Evolutionary conservation across 2,113 vertebrate species (phyloP), one percentile per base, ranked within the genome.

Genomic region (Ptychochromis oligacanthus): DNA sequence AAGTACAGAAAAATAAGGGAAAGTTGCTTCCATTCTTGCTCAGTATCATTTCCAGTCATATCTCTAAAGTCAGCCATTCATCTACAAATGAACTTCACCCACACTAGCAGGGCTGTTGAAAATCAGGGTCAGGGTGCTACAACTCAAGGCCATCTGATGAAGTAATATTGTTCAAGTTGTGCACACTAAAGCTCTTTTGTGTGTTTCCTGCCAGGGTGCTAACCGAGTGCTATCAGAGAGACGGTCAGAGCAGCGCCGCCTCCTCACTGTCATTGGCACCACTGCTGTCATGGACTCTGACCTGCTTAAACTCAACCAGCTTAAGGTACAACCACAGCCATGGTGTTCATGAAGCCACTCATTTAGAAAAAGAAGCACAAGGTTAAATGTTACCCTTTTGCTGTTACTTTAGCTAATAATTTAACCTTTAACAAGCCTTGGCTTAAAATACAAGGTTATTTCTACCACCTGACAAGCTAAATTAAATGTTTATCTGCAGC

Each of bases 281-380:
- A 95, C 95, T 0, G 97, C 97, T 0, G 93, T 97, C 57, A 91
- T 97, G 93, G 97, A 98, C 87, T 98, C 97, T 2, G 97, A 98
- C 77, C 94, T 98, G 60, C 96, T 98, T 5, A 98, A 98, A 90
- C 95, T 98, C 75, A 98, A 98, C 92, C 97, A 98, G 93, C 96
- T 98, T 40, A 98, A 98, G 97, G 97, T 98, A 90, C 31, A 13
- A 1, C 6, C 58, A 8, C 43, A 24, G 8, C 7, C 14, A 6
- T 6, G 12, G 2, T 74, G 3, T 56, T 36, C 38, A 34, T 65
- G 11, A 31, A 26, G 6, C 11, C 26, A 6, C 13, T 52, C 15
- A 26, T 0, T 22, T 55, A 2, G 3, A 18, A 13, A n/a, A 6
- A 15, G 28, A 72, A 31, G 0, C 24, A 72, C n/a, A 52, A n/a